Conservation (phyloP, 1,140 invertebrate genomes). For the Rhopalosiphum padi region DNA sequence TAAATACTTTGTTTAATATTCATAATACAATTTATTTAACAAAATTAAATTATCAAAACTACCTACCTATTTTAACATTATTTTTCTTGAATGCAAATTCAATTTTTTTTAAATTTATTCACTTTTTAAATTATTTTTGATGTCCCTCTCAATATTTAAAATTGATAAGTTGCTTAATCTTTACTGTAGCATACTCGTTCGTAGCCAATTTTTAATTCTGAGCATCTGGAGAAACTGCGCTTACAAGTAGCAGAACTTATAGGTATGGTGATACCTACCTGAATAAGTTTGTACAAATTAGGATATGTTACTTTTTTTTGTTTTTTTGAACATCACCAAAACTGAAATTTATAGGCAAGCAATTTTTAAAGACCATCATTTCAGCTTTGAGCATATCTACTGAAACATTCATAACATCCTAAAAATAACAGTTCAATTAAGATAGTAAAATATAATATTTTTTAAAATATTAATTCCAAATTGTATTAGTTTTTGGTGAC, state of each 20-base stretch:
- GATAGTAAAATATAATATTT: not conserved
- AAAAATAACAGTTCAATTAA: not conserved
- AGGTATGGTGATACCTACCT: not conserved
- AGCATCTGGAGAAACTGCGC: not conserved
- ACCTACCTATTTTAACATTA: not conserved
- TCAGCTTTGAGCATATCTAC: constrained; percentile 3
- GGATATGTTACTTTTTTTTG: not conserved
- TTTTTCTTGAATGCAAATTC: not conserved
- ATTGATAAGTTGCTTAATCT: not conserved
- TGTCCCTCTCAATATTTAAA: constrained; percentile 10
- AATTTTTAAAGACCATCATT: constrained; percentile 12
- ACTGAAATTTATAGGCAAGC: not conserved
- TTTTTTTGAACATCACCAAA: not conserved
- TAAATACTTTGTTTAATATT: too few relatives aligned
- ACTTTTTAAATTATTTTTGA: not conserved
- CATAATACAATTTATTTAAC: too few relatives aligned
- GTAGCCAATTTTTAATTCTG: too few relatives aligned
- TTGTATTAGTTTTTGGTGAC: not conserved
- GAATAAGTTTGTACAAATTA: not conserved
- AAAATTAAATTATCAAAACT: too few relatives aligned
- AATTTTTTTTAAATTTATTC: not conserved
- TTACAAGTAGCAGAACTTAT: not conserved
- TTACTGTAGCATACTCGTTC: not conserved
- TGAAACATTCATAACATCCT: not conserved
- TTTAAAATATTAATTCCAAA: not conserved